Conservation (phyloP, 2,113 vertebrate genomes). For the Pelobates fuscus region DNA sequence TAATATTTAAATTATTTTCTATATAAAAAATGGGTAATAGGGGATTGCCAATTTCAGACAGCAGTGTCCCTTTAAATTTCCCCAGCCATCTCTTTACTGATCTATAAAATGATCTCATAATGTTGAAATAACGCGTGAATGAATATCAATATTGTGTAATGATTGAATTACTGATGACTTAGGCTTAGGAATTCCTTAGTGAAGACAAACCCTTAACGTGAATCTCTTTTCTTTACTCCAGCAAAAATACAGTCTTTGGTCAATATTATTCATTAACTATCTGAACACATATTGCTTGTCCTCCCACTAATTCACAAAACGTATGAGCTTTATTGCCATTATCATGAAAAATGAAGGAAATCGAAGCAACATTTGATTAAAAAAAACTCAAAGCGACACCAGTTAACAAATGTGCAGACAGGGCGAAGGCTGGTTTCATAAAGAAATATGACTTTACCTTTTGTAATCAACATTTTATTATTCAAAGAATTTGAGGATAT, state of each 20-base stretch:
- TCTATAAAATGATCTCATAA: no score
- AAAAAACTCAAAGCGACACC: neutral
- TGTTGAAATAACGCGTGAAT: no score
- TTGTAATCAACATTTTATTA: neutral
- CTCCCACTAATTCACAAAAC: neutral
- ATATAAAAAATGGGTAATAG: no score
- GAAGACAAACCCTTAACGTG: no score
- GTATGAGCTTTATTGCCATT: neutral
- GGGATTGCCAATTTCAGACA: no score
- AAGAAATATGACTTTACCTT: neutral
- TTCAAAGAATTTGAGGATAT: neutral
- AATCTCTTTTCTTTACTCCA: no score
- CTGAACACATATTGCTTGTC: neutral
- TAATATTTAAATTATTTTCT: no score
- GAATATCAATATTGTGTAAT: no score
- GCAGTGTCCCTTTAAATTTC: no score
- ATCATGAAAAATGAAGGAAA: neutral
- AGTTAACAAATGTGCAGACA: conserved; percentile 1
- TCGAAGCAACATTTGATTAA: neutral
- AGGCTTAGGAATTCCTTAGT: no score
- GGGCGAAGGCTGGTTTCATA: neutral
- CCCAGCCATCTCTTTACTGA: no score
- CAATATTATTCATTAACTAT: neutral
- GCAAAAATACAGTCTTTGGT: neutral
- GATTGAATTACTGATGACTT: no score